Conservation (phyloP, 2,888 invertebrate species). For the Tetropium fuscum region DNA sequence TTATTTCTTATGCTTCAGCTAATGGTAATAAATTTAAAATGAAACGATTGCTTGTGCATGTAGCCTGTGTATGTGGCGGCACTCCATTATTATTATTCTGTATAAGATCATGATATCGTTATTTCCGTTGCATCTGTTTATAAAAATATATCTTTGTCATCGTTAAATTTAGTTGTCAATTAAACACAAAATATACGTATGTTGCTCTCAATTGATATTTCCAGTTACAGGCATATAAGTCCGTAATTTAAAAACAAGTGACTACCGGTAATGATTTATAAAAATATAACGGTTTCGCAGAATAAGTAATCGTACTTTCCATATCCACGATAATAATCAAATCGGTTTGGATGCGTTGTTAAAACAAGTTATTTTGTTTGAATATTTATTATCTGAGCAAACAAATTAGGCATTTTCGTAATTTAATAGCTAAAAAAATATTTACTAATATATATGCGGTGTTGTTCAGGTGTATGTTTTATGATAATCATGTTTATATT, state of each 20-base stretch:
- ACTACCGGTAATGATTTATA: background rate
- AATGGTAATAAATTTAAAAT: too few species aligned
- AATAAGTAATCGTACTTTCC: too few species aligned
- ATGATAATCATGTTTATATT: conserved; percentile 21
- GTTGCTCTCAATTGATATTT: background rate
- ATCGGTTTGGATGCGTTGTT: conserved; percentile 7
- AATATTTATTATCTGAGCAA: conserved; percentile 22
- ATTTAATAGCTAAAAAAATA: conserved; percentile 25
- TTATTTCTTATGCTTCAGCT: too few species aligned
- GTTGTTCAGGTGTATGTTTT: conserved; percentile 21
- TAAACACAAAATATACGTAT: background rate
- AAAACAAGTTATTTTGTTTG: conserved; percentile 17
- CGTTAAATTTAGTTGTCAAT: conserved; percentile 2
- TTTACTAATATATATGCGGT: conserved; percentile 24
- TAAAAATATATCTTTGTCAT: background rate
- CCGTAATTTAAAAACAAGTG: background rate
- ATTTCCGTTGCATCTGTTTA: background rate
- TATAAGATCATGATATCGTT: too few species aligned
- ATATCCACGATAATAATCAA: conserved; percentile 12
- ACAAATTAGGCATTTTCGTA: conserved; percentile 25
- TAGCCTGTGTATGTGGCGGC: too few species aligned
- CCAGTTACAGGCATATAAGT: background rate
- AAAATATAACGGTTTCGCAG: too few species aligned
- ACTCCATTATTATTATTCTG: too few species aligned
- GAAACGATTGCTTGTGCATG: too few species aligned